Evolutionary conservation across 2,888 invertebrate species (phyloP).

Genomic region (Drosophila prolongata): DNA sequence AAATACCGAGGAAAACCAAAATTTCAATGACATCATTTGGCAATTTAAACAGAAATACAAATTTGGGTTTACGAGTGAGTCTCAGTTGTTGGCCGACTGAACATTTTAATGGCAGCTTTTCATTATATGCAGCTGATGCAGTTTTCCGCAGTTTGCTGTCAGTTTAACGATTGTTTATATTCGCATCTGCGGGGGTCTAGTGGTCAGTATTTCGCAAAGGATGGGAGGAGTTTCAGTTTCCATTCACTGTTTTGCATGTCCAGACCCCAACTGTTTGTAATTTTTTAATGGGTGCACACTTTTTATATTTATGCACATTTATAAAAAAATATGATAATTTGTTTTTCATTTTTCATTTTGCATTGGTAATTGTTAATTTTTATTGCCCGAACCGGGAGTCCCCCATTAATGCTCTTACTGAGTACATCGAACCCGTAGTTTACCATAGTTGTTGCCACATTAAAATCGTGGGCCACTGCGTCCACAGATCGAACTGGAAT

Average conservation of each 20-base stretch:
- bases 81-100: not conserved
- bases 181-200: slow-evolving; percentile 15
- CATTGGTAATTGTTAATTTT: slow-evolving; percentile 44
- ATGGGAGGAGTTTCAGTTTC: slow-evolving; percentile 11
- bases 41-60: not conserved
- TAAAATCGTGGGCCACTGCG: not conserved
- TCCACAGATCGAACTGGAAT: slow-evolving; percentile 22
- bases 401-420: slow-evolving; percentile 3
- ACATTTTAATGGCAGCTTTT: slow-evolving; percentile 9
- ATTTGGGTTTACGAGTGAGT: slow-evolving; percentile 6
- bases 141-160: slow-evolving; percentile 13
- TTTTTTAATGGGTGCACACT: slow-evolving; percentile 34
- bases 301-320: slow-evolving; percentile 60
- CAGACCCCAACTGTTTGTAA: slow-evolving; percentile 10
- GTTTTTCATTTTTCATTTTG: slow-evolving; percentile 6
- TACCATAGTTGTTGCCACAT: slow-evolving; percentile 45
- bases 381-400: slow-evolving; percentile 26
- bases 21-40: slow-evolving; percentile 42
- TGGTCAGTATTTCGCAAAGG: slow-evolving; percentile 20
- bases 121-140: slow-evolving; percentile 7
- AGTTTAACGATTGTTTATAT: slow-evolving; percentile 47
- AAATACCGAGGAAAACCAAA: slow-evolving; percentile 5
- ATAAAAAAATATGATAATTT: slow-evolving; percentile 39
- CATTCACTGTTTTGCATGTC: slow-evolving; percentile 34
- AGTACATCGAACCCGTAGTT: slow-evolving; percentile 44